phyloP scores from a whole-genome alignment of 2,113 vertebrate genomes.

The Brienomyrus longianalis region DNA sequence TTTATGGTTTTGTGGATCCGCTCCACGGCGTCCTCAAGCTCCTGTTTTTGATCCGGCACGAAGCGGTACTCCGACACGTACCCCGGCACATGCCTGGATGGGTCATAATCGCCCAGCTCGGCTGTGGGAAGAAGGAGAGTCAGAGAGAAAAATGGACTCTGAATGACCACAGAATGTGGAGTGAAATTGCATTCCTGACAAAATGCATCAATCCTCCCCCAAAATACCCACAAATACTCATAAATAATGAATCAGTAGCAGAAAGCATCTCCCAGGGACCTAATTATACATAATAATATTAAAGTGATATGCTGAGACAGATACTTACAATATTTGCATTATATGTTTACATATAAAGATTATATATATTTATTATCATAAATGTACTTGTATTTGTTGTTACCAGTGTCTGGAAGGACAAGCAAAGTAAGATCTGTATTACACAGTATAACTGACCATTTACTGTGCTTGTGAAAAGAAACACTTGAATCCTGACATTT shows the following conservation, averaged over 20 bases:
- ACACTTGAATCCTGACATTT: neutral
- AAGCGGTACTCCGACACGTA: conserved; percentile 83
- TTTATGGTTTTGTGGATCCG: conserved; percentile 74
- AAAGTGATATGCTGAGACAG: neutral
- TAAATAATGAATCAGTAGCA: neutral
- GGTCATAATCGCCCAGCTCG: conserved; percentile 81
- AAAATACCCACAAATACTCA: neutral
- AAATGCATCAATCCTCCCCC: neutral
- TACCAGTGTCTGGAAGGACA: neutral
- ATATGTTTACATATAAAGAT: neutral
- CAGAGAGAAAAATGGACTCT: conserved; percentile 11
- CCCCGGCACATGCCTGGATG: conserved; percentile 66
- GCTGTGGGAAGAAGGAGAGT: conserved; percentile 49
- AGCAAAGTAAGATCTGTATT: neutral
- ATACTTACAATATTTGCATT: neutral
- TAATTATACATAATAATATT: neutral
- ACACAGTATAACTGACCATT: neutral
- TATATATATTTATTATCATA: neutral
- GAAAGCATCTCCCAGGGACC: neutral
- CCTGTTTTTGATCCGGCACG: conserved; percentile 81
- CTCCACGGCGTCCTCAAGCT: conserved; percentile 76
- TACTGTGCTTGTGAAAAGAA: neutral
- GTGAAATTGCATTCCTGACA: neutral
- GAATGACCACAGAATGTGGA: no score
- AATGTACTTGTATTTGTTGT: neutral